A percentile compares a stretch with the other conserved stretches of the same genome.
Evolutionary conservation across 2,113 vertebrate species (phyloP).

Genomic region (Atractosteus spatula): DNA sequence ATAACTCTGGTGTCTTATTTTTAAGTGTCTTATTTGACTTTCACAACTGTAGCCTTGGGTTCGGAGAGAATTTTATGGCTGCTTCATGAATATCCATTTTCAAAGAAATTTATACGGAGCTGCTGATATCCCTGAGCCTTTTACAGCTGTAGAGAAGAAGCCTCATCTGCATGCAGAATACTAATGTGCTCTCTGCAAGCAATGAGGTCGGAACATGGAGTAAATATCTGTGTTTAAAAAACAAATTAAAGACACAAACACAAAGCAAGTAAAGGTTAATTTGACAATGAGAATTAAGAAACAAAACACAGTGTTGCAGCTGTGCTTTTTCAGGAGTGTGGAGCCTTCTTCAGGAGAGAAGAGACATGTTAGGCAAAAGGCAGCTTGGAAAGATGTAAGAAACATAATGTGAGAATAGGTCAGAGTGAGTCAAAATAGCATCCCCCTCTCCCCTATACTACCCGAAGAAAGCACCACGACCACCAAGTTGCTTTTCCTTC

Average conservation of each 20-base stretch:
- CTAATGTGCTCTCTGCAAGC: not conserved
- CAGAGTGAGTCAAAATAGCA: too few species aligned
- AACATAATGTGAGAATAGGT: not conserved
- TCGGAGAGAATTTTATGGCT: not conserved
- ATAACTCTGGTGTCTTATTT: not conserved
- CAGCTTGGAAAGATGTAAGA: not conserved
- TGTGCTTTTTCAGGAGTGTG: not conserved
- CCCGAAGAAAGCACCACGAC: too few species aligned
- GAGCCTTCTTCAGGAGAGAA: not conserved
- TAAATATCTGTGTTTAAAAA: not conserved
- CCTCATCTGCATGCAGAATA: not conserved
- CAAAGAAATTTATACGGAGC: constrained; percentile 1
- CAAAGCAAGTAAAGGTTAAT: too few species aligned
- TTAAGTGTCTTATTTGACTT: not conserved
- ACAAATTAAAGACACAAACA: not conserved
- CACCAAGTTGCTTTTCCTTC: too few species aligned
- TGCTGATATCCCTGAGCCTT: not conserved
- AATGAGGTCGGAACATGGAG: not conserved
- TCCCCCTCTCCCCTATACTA: too few species aligned
- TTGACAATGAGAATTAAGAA: too few species aligned
- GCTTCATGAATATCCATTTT: not conserved
- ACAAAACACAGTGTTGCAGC: too few species aligned
- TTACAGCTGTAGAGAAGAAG: not conserved
- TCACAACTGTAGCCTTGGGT: not conserved
- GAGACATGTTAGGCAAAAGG: not conserved